These are phyloP conservation scores for Perithous albicinctus DNA, from an alignment of 2,888 invertebrate species.

Conservation along the genomic window DNA sequence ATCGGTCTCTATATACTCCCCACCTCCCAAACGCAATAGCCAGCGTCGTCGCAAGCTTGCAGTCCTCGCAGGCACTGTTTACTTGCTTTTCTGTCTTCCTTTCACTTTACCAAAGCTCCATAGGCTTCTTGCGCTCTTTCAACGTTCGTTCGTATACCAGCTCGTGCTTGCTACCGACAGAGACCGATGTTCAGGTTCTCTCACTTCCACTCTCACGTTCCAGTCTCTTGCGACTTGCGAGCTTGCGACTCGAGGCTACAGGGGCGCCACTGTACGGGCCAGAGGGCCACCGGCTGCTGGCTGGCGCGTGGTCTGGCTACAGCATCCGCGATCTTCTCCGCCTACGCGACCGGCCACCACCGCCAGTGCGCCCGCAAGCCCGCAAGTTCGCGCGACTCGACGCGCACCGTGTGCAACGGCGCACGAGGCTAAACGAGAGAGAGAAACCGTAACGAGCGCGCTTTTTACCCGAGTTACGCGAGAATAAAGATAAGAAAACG, in stretches of 20 bases:
- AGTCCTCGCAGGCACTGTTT: slow-evolving; percentile 16
- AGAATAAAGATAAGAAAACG: slow-evolving; percentile 54
- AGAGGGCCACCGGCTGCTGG: slow-evolving; percentile 79
- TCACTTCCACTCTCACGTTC: slow-evolving; percentile 53
- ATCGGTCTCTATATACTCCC: slow-evolving; percentile 44
- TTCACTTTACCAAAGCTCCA: slow-evolving; percentile 36
- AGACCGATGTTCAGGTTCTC: slow-evolving; percentile 40
- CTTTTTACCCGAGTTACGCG: slow-evolving; percentile 64
- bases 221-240: slow-evolving; percentile 71
- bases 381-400: slow-evolving; percentile 83
- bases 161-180: slow-evolving; percentile 21
- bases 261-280: slow-evolving; percentile 83
- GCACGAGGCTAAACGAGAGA: slow-evolving; percentile 68
- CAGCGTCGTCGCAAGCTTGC: slow-evolving; percentile 67
- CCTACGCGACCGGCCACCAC: slow-evolving; percentile 83
- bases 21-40: slow-evolving; percentile 51
- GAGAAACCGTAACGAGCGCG: slow-evolving; percentile 57
- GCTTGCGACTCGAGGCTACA: slow-evolving; percentile 77
- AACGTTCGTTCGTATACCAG: slow-evolving; percentile 27
- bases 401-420: slow-evolving; percentile 72
- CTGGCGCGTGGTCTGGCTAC: slow-evolving; percentile 80
- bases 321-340: slow-evolving; percentile 84
- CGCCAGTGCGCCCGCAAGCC: slow-evolving; percentile 85
- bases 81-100: slow-evolving; percentile 37
- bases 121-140: slow-evolving; percentile 30